phyloP scores from a whole-genome alignment of 2,888 invertebrate species.

The Brachyopa scutellaris region DNA sequence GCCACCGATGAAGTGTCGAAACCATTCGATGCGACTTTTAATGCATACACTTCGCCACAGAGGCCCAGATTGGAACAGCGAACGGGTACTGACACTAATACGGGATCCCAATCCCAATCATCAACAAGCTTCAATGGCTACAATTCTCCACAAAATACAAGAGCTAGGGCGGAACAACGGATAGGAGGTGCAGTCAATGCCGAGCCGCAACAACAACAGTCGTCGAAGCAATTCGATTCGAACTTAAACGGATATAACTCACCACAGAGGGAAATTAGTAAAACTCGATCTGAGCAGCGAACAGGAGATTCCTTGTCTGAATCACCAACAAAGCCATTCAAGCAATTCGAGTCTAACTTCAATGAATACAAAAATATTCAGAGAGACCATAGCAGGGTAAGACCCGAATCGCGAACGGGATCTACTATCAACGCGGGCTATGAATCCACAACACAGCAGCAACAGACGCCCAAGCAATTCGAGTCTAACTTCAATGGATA shows the following conservation, averaged over 20 bases:
- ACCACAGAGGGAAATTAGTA: constrained; percentile 1
- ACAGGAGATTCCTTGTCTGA: background rate
- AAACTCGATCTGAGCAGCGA: constrained; percentile 1
- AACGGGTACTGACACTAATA: background rate
- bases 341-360: background rate
- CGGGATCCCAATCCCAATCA: background rate
- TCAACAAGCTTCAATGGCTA: constrained; percentile 2
- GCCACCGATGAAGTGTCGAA: background rate
- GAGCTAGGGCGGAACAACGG: constrained; percentile 10
- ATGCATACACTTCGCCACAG: background rate
- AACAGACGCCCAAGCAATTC: constrained; percentile 4
- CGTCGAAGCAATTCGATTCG: background rate
- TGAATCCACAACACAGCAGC: too few relatives aligned
- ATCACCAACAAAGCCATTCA: background rate
- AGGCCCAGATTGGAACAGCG: background rate
- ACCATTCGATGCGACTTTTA: background rate
- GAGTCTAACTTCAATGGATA: constrained; percentile 2
- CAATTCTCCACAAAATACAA: constrained; percentile 6
- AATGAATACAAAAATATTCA: background rate
- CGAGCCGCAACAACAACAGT: constrained; percentile 2
- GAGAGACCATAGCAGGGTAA: background rate
- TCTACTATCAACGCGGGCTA: too few relatives aligned
- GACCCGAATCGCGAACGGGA: background rate
- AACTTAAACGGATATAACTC: background rate
- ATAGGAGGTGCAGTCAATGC: background rate